These are phyloP conservation scores for Camelus dromedarius DNA, from an alignment of 2,113 vertebrate genomes.

Conservation along the genomic window DNA sequence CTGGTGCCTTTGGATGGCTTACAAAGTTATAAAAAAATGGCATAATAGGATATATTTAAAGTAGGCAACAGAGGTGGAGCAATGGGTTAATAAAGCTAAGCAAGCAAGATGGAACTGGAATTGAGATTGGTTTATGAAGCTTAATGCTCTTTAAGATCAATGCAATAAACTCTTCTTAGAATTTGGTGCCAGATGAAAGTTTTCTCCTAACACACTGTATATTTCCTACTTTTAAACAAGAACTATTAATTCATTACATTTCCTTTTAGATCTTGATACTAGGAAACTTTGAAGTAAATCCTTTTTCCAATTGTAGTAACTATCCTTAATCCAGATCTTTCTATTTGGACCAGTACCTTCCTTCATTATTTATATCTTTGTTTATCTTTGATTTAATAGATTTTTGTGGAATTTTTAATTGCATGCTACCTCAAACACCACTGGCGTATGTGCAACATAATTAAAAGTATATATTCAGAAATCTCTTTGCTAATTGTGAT, in stretches of 20 bases:
- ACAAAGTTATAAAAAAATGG: conserved; percentile 16
- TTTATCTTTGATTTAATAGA: conserved; percentile 44
- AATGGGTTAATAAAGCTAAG: conserved; percentile 37
- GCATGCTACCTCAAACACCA: not conserved
- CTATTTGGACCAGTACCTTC: not conserved
- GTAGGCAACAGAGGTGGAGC: not conserved
- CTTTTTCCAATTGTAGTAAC: not conserved
- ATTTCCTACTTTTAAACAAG: conserved; percentile 20
- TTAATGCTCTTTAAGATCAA: conserved; percentile 29
- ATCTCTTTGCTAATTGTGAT: not conserved
- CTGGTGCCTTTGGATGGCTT: not conserved
- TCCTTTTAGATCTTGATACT: not conserved
- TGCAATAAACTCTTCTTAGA: conserved; percentile 29
- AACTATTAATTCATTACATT: not conserved
- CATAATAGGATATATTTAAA: not conserved
- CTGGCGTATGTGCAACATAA: not conserved
- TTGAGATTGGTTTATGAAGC: conserved; percentile 22
- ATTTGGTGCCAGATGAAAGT: not conserved
- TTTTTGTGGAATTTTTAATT: not conserved
- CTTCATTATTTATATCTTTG: conserved; percentile 33
- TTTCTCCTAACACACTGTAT: conserved; percentile 14
- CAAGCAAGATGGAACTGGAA: not conserved
- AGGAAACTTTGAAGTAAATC: conserved; percentile 8
- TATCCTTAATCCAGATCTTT: not conserved
- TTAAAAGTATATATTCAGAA: conserved; percentile 68